phyloP scores from a whole-genome alignment of 2,888 invertebrate genomes.

The Micoletzkya japonica region DNA sequence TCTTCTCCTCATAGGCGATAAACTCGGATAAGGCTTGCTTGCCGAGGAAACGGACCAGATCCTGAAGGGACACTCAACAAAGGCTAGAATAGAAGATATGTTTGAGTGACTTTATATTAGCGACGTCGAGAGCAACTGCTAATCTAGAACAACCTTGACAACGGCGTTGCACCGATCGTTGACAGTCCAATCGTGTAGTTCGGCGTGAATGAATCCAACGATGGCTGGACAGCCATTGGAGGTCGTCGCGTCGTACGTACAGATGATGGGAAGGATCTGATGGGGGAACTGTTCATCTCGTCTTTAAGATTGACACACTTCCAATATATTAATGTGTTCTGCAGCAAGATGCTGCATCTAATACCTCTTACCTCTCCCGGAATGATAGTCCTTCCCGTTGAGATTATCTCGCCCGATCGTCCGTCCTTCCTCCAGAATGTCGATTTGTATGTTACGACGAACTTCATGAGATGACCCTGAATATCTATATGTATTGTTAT shows the following conservation, averaged over 20 bases:
- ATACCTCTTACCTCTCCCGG: constrained; percentile 37
- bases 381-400: constrained; percentile 37
- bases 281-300: neutral
- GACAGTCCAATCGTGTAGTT: constrained; percentile 15
- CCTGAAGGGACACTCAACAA: constrained; percentile 40
- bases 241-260: constrained; percentile 36
- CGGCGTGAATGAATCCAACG: constrained; percentile 46
- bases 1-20: constrained; percentile 63
- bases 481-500: no score
- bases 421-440: constrained; percentile 67
- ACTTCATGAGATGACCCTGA: constrained; percentile 62
- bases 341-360: no score
- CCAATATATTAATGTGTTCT: neutral
- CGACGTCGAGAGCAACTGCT: neutral
- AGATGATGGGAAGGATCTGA: constrained; percentile 34
- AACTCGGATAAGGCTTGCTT: constrained; percentile 37
- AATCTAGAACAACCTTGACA: constrained; percentile 2
- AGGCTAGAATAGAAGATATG: neutral
- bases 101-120: neutral
- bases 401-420: constrained; percentile 64
- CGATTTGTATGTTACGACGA: constrained; percentile 65
- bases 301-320: no score
- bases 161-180: constrained; percentile 26
- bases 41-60: constrained; percentile 45
- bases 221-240: constrained; percentile 64